A percentile compares a stretch with the other conserved stretches of the same genome.
These are phyloP conservation scores for Falco columbarius DNA, from an alignment of 2,797 vertebrate species.

Conservation along the genomic window DNA sequence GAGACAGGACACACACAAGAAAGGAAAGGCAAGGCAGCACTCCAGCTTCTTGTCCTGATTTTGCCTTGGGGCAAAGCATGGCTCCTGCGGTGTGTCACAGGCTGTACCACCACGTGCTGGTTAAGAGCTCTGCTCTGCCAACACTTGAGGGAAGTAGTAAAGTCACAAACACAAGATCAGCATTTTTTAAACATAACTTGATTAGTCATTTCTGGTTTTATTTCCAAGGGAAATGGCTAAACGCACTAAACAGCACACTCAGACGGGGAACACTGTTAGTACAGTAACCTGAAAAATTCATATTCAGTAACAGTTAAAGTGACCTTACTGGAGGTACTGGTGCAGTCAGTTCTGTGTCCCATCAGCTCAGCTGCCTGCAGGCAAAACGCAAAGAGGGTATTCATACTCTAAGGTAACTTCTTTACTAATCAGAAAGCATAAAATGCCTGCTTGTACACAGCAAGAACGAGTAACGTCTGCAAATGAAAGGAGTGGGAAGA, in stretches of 20 bases:
- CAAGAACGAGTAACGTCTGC: neutral
- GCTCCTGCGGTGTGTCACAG: neutral
- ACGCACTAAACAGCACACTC: slow-evolving; percentile 36
- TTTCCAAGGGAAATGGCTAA: neutral
- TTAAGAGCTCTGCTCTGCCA: neutral
- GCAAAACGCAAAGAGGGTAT: neutral
- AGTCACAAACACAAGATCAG: neutral
- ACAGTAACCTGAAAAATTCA: slow-evolving; percentile 13
- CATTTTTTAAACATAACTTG: neutral
- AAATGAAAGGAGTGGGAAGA: neutral
- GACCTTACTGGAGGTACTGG: neutral
- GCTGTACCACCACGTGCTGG: rapidly evolving
- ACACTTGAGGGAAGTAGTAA: neutral
- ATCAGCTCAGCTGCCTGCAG: neutral
- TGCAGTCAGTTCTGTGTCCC: neutral
- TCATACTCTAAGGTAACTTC: neutral
- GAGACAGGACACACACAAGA: neutral
- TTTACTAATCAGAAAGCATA: slow-evolving; percentile 31
- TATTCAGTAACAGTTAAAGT: slow-evolving; percentile 2
- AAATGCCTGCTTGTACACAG: neutral
- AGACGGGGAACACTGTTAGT: neutral
- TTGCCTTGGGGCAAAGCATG: neutral
- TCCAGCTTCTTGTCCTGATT: neutral
- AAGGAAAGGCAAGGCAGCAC: neutral
- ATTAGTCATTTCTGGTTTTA: neutral